A percentile compares a stretch with the other conserved stretches of the same genome.
Evolutionary conservation across 2,888 invertebrate species (phyloP).

Genomic region (Fragum fragum): DNA sequence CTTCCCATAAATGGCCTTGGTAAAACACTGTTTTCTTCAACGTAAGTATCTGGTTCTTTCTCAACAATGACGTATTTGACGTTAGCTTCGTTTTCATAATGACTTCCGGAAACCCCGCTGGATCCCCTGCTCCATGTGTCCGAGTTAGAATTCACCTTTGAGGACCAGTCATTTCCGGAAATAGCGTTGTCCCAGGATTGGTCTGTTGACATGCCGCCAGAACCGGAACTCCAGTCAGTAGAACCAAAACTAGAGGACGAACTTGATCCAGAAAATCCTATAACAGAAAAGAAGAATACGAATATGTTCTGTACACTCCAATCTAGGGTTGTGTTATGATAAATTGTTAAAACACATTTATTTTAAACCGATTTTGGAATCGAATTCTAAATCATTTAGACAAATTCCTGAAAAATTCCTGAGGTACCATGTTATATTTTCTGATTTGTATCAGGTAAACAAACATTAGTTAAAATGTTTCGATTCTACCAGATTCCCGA

Average conservation of each 20-base stretch:
- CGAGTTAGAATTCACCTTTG: constrained; percentile 27
- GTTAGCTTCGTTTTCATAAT: constrained; percentile 23
- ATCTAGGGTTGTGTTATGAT: too few species aligned
- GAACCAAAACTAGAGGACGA: constrained; percentile 23
- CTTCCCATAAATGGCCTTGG: constrained; percentile 8
- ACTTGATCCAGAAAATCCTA: neutral
- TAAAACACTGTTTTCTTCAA: constrained; percentile 7
- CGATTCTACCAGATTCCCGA: too few species aligned
- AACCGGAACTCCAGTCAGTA: constrained; percentile 15
- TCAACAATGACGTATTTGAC: constrained; percentile 51
- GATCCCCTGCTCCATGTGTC: constrained; percentile 31
- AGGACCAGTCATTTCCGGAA: constrained; percentile 40
- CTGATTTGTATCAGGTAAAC: too few species aligned
- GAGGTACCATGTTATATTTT: too few species aligned
- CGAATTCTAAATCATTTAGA: too few species aligned
- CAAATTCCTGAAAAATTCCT: too few species aligned
- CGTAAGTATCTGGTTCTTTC: constrained; percentile 32
- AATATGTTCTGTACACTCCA: too few species aligned
- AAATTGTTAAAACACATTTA: too few species aligned
- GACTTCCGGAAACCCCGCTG: neutral
- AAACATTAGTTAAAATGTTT: too few species aligned
- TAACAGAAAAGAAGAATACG: neutral
- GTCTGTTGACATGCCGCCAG: constrained; percentile 24
- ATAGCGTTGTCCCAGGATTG: constrained; percentile 42
- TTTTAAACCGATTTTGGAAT: too few species aligned